Evolutionary conservation across 2,888 invertebrate species (phyloP).

Genomic region (Agonopterix alstromeriana): DNA sequence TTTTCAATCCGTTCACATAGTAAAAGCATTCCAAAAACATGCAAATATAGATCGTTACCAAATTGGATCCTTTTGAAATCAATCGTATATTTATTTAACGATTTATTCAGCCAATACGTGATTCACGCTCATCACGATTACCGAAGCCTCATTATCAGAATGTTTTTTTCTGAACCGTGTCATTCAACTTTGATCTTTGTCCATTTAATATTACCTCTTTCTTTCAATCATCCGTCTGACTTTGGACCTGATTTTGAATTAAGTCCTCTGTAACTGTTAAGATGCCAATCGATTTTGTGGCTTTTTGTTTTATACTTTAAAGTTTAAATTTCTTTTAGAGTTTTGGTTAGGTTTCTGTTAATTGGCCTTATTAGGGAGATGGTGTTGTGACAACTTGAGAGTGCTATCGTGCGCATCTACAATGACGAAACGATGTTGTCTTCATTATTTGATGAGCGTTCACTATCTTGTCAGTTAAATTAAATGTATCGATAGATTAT

Average conservation of each 20-base stretch:
- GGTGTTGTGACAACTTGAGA: constrained; percentile 74
- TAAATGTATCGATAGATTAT: constrained; percentile 76
- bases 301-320: constrained; percentile 33
- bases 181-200: constrained; percentile 74
- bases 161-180: constrained; percentile 44
- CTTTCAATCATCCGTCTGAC: constrained; percentile 56
- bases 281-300: constrained; percentile 26
- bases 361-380: constrained; percentile 76
- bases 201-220: constrained; percentile 51
- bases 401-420: constrained; percentile 76
- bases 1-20: too few relatives aligned
- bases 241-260: constrained; percentile 40
- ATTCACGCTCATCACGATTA: constrained; percentile 55
- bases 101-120: constrained; percentile 40
- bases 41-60: constrained; percentile 10
- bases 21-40: not conserved
- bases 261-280: constrained; percentile 27
- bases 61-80: constrained; percentile 11
- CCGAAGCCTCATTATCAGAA: constrained; percentile 42
- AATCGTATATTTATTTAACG: constrained; percentile 27
- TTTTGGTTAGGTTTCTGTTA: constrained; percentile 54
- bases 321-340: constrained; percentile 35
- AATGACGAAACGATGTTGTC: constrained; percentile 77
- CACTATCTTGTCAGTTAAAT: constrained; percentile 76
- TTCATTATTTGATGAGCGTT: constrained; percentile 76